Base-by-base conservation (phyloP, 1,140 invertebrate species). In the Micrasema minimum region DNA sequence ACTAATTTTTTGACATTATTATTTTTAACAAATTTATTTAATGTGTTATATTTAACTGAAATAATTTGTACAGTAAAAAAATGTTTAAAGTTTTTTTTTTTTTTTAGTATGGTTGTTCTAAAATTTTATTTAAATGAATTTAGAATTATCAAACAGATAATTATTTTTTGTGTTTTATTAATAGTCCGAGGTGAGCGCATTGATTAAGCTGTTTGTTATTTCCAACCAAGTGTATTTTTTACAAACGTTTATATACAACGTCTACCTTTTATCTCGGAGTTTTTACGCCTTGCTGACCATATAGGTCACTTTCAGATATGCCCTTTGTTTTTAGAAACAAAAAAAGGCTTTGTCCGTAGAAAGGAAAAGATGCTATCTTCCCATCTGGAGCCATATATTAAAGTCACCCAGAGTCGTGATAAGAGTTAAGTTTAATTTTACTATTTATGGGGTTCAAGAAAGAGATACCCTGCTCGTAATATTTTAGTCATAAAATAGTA, bases 261-360 rank as follows among this genome's bases (percentile, higher is more conserved):
- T 53, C 50, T n/a, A 26, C 50, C 23, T n/a, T 53, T 53, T 53
- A 53, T 53, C 50, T 53, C 18, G 26, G 23, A 22, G 50, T 53
- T 53, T 53, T 12, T 26, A 53, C 50, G 50, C 50, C 23, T 26
- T 22, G 26, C 50, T 53, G 50, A 10, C 9, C 50, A 53, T 26
- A 12, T 53, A 14, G 50, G 50, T 53, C 50, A 26, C 50, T 53
- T 6, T 48, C 46, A 26, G 23, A 53, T 53, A 53, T 53, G 18
- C 50, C 23, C 26, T 53, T 53, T 53, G 23, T 31, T 53, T 53
- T 53, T 53, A 26, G 23, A 53, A 53, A 53, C 23, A 53, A 53
- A 53, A 53, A 31, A 26, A 53, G 46, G 20, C 50, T 53, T 53
- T 53, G 50, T 53, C 50, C 23, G 26, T 53, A 53, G 12, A 53